These are phyloP conservation scores for Alauda arvensis DNA, from an alignment of 2,797 vertebrate species.

Conservation along the genomic window DNA sequence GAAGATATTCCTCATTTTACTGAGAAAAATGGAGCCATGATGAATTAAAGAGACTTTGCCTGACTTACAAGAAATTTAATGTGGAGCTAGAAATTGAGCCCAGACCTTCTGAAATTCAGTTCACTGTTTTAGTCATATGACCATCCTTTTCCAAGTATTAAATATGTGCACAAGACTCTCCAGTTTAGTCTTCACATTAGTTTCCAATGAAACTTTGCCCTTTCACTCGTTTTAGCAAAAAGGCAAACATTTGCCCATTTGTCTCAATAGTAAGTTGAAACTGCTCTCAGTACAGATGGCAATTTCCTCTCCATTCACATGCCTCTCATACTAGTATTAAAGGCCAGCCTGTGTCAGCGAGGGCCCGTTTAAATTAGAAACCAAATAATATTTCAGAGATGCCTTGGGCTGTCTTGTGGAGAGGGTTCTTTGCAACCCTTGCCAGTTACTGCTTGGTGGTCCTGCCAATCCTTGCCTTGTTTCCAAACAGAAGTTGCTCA, in stretches of 20 bases:
- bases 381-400: constrained; percentile 50
- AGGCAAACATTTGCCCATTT: constrained; percentile 35
- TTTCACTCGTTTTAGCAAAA: constrained; percentile 7
- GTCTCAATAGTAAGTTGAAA: constrained; percentile 37
- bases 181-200: neutral
- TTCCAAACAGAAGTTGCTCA: constrained; percentile 63
- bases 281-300: constrained; percentile 21
- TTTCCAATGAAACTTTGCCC: constrained; percentile 23
- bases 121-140: neutral
- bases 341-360: constrained; percentile 52
- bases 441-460: constrained; percentile 65
- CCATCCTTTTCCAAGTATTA: constrained; percentile 4
- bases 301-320: constrained; percentile 51
- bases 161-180: neutral
- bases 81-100: constrained; percentile 17
- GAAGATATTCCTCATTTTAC: constrained; percentile 8
- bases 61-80: constrained; percentile 12
- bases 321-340: constrained; percentile 40
- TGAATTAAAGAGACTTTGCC: constrained; percentile 11
- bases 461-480: constrained; percentile 50
- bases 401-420: constrained; percentile 60
- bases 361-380: constrained; percentile 64
- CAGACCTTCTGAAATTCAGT: neutral
- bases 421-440: constrained; percentile 49
- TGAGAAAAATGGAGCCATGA: constrained; percentile 4